phyloP scores from a whole-genome alignment of 2,797 vertebrate genomes.

The Tadarida brasiliensis region DNA sequence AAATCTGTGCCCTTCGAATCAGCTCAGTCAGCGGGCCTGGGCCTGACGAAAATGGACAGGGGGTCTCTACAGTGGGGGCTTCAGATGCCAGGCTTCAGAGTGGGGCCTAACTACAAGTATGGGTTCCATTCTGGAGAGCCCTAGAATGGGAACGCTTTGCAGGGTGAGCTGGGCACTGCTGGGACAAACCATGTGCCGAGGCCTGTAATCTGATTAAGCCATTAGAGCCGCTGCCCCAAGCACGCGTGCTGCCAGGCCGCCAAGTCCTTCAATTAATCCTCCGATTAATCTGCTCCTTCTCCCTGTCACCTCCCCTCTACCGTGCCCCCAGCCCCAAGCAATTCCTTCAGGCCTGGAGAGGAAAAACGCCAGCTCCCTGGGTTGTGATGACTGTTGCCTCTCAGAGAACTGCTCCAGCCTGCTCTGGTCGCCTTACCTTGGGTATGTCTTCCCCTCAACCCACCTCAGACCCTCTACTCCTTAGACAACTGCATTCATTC shows the following conservation, averaged over 20 bases:
- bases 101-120: neutral
- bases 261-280: slow-evolving; percentile 65
- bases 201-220: slow-evolving; percentile 87
- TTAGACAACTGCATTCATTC: slow-evolving; percentile 6
- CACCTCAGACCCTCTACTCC: neutral
- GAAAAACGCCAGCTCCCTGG: neutral
- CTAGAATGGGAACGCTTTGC: neutral
- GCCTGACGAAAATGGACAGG: neutral
- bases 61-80: neutral
- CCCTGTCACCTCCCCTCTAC: neutral
- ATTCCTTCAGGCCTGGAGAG: neutral
- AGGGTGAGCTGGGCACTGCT: slow-evolving; percentile 38
- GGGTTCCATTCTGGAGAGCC: neutral
- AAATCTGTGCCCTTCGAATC: neutral
- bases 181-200: neutral
- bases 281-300: slow-evolving; percentile 63
- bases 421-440: neutral
- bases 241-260: neutral
- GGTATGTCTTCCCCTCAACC: neutral
- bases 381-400: neutral
- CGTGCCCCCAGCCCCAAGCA: neutral
- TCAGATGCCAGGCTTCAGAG: neutral
- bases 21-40: neutral
- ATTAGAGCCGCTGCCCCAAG: slow-evolving; percentile 75
- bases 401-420: neutral